A percentile compares a stretch with the other conserved stretches of the same genome.
Conservation (phyloP, 2,888 invertebrate species). For the Apantesis nais region DNA sequence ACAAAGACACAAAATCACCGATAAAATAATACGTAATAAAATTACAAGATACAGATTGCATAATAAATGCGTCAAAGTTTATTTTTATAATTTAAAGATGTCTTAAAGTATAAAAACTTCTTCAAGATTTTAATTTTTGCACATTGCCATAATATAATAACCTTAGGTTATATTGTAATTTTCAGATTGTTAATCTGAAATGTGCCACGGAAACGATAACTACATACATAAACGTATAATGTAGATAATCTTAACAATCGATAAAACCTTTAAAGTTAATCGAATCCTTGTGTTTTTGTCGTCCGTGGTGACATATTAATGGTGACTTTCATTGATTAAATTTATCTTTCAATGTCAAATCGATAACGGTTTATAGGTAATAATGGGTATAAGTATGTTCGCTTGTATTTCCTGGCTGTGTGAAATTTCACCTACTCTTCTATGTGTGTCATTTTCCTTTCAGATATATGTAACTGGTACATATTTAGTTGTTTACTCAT, state of each 20-base stretch:
- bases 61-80: background rate
- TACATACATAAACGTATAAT: background rate
- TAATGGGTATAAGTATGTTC: constrained; percentile 12
- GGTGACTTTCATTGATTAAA: constrained; percentile 60
- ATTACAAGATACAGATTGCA: background rate
- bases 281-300: constrained; percentile 28
- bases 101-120: background rate
- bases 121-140: background rate
- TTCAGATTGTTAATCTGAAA: background rate
- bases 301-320: constrained; percentile 36
- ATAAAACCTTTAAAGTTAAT: constrained; percentile 28
- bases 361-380: constrained; percentile 49
- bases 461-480: background rate
- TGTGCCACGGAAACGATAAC: constrained; percentile 22
- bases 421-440: constrained; percentile 8
- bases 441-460: background rate
- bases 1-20: background rate
- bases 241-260: constrained; percentile 18
- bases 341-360: constrained; percentile 69
- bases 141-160: background rate
- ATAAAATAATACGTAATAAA: constrained; percentile 1
- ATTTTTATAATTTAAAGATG: background rate
- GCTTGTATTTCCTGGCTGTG: constrained; percentile 15
- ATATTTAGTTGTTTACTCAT: background rate
- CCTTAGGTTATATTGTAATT: background rate